phyloP scores from a whole-genome alignment of 2,888 invertebrate species.

The Clistopyga incitator region DNA sequence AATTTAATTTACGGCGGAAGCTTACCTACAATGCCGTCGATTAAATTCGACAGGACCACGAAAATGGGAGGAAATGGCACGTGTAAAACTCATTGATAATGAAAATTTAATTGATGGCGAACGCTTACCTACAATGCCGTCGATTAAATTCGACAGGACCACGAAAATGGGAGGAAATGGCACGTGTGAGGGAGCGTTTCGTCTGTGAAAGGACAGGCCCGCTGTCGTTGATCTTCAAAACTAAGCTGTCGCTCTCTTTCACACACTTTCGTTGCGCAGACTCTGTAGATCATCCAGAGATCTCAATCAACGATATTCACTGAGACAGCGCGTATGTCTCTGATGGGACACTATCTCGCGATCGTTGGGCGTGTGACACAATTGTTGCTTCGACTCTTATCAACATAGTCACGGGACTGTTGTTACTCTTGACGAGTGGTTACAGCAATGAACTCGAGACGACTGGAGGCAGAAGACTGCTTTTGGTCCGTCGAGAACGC shows the following conservation, averaged over 20 bases:
- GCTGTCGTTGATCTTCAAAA: slow-evolving; percentile 21
- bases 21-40: not conserved
- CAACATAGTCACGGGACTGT: not conserved
- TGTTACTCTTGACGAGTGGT: not conserved
- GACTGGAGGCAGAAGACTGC: slow-evolving; percentile 13
- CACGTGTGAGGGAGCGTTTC: not conserved
- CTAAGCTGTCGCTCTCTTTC: not conserved
- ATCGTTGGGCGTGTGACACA: not conserved
- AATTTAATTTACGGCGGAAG: not conserved
- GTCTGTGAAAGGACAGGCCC: slow-evolving; percentile 5
- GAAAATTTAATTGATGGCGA: not conserved
- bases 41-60: not conserved
- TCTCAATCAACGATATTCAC: not conserved
- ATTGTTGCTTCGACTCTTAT: not conserved
- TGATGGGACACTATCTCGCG: not conserved
- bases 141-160: not conserved
- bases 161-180: not conserved
- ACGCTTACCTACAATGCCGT: not conserved
- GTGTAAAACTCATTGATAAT: not conserved
- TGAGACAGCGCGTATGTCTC: not conserved
- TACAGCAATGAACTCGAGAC: slow-evolving; percentile 21
- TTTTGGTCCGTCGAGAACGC: not conserved
- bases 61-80: not conserved
- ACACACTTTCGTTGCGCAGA: not conserved
- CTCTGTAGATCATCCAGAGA: not conserved